Evolutionary conservation across 2,113 vertebrate species (phyloP).

Genomic region (Corythornis madagascariensis): DNA sequence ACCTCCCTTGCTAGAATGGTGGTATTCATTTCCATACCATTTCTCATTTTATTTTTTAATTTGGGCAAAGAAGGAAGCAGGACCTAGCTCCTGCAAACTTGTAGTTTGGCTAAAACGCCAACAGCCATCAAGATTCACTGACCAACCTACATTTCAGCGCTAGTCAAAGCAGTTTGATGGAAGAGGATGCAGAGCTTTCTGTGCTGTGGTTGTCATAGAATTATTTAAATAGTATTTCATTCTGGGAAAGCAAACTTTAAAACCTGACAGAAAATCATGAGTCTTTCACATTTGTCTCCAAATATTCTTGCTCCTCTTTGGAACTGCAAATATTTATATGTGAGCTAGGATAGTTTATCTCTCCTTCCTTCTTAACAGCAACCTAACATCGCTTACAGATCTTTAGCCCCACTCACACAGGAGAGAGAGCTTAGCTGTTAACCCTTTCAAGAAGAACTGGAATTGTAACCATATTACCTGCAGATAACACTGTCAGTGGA

Average conservation of each 20-base stretch:
- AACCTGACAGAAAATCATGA: background rate
- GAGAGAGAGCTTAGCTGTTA: background rate
- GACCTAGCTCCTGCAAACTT: background rate
- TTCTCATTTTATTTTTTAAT: background rate
- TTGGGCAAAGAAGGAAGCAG: background rate
- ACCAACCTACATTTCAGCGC: background rate
- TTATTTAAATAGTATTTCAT: background rate
- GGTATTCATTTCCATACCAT: background rate
- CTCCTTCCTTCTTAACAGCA: background rate
- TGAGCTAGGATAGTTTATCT: slow-evolving; percentile 39
- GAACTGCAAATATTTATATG: slow-evolving; percentile 44
- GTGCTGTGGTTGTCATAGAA: background rate
- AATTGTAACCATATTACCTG: background rate
- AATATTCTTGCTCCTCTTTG: slow-evolving; percentile 12
- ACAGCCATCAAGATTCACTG: background rate
- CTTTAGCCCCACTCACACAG: background rate
- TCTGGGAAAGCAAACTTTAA: background rate
- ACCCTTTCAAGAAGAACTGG: background rate
- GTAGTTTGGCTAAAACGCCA: background rate
- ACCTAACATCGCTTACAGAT: background rate
- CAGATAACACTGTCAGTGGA: background rate
- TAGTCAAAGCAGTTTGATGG: background rate
- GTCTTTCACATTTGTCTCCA: slow-evolving; percentile 8
- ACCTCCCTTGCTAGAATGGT: background rate
- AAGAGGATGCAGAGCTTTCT: background rate